A percentile compares a stretch with the other conserved stretches of the same genome.
Evolutionary conservation across 1,140 invertebrate genomes (phyloP).

Genomic region (Pseudachorutes palmiensis): DNA sequence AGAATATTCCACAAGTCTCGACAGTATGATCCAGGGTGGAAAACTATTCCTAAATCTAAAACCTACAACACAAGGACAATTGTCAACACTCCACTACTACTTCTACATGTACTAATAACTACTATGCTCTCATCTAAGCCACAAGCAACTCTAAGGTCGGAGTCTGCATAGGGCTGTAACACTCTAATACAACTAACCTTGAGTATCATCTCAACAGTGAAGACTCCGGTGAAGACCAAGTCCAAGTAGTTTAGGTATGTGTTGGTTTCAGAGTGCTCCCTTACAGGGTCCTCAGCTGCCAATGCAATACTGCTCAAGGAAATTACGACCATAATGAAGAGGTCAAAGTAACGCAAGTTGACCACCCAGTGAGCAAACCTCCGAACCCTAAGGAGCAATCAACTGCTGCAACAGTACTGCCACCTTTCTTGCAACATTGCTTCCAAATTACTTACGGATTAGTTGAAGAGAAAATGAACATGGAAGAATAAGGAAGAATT

Average conservation of each 20-base stretch:
- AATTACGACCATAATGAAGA: conserved; percentile 99
- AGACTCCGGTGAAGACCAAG: conserved; percentile 99
- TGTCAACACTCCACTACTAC: not conserved
- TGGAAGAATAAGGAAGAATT: conserved; percentile 99
- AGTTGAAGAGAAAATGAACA: conserved; percentile 98
- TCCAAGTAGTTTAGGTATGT: conserved; percentile 94
- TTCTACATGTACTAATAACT: too few species aligned
- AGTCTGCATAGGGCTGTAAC: too few species aligned
- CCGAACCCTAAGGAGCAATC: conserved; percentile 61
- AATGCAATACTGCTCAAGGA: conserved; percentile 95
- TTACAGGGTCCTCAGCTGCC: conserved; percentile 97
- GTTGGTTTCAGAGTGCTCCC: conserved; percentile 79
- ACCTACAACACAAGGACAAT: conserved; percentile 45
- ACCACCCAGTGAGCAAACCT: conserved; percentile 93
- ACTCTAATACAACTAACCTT: too few species aligned
- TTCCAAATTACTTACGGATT: conserved; percentile 75
- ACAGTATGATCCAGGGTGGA: conserved; percentile 62
- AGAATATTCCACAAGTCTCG: conserved; percentile 64
- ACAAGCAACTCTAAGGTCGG: too few species aligned
- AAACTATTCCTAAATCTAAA: conserved; percentile 57
- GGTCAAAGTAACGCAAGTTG: conserved; percentile 97
- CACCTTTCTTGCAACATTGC: not conserved
- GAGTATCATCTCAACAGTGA: conserved; percentile 96
- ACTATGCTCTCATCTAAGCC: too few species aligned
- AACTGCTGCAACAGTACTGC: not conserved